Base-by-base conservation (phyloP, 1,140 invertebrate genomes). In the Polypedilum vanderplanki region DNA sequence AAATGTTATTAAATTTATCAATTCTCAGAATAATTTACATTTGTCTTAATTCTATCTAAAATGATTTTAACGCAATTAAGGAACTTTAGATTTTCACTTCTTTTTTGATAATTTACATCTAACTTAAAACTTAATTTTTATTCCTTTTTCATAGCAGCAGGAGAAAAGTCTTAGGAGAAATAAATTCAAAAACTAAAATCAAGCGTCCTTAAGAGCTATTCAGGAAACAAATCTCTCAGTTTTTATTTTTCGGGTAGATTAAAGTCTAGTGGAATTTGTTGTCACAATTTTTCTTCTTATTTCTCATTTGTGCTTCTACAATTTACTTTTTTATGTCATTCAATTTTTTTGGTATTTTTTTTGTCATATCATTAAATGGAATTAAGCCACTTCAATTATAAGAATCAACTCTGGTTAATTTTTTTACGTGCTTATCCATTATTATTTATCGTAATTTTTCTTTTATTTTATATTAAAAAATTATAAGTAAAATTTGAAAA, bases 301-400 rank as follows among this genome's bases (percentile, higher is more conserved):
- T 57, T n/a, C n/a, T 57, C 46, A n/a, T 57, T 57, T 57, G n/a
- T 57, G 46, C n/a, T 57, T 57, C 46, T 57, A 57, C 12, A 57
- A 33, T 33, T 33, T 33, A 33, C 24, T 57, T 57, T 57, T 57
- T n/a, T n/a, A 57, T 57, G 12, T 57, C 46, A 57, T n/a, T 57
- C 46, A 57, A n/a, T 46, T 57, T n/a, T 57, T 57, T 57, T n/a
- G 12, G 46, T n/a, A 57, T 57, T 57, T 46, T 46, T 46, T 46
- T 46, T 46, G 1, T 46, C 15, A 41, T 46, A 46, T 46, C 15
- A n/a, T 57, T 33, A 33, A 33, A 33, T 33, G 46, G 46, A 57
- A 57, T 57, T 57, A 57, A 57, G 46, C 46, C 46, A 57, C 46
- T 57, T 57, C 46, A 57, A 57, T 57, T 57, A 57, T 57, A 57